Percentiles rank a stretch among this genome's conserved stretches.
phyloP scores from a whole-genome alignment of 1,140 invertebrate species.

The Telenomus remus region DNA sequence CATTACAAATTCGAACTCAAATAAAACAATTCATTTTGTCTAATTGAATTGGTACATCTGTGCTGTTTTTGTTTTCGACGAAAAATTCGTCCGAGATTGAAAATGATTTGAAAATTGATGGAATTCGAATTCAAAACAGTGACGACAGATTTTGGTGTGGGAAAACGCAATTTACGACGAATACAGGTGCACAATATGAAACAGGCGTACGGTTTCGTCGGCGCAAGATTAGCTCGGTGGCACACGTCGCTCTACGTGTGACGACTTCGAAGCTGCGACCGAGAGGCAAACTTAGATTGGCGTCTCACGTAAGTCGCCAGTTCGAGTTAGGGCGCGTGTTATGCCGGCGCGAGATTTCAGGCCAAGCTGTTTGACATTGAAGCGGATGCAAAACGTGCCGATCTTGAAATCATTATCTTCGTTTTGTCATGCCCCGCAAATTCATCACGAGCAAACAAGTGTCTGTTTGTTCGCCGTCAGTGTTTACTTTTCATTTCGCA shows the following conservation, averaged over 20 bases:
- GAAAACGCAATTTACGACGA: neutral
- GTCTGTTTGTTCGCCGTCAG: neutral
- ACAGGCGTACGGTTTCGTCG: constrained; percentile 30
- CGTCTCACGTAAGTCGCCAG: constrained; percentile 49
- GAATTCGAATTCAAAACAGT: too few relatives aligned
- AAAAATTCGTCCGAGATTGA: too few relatives aligned
- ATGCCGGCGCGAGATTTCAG: constrained; percentile 38
- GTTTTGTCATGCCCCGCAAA: constrained; percentile 9
- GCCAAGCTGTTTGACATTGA: constrained; percentile 45
- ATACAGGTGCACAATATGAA: constrained; percentile 28
- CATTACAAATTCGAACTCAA: too few relatives aligned
- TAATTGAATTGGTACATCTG: too few relatives aligned
- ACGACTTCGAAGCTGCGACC: constrained; percentile 50
- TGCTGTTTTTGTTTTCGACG: too few relatives aligned
- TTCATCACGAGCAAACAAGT: too few relatives aligned
- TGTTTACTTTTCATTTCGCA: neutral
- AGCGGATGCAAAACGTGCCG: constrained; percentile 45
- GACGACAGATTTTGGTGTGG: neutral
- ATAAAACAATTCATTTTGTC: too few relatives aligned
- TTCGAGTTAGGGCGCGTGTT: constrained; percentile 42
- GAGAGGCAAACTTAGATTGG: constrained; percentile 61
- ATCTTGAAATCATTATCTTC: constrained; percentile 35
- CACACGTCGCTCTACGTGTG: constrained; percentile 48
- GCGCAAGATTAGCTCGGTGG: constrained; percentile 51
- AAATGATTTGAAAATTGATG: too few relatives aligned